Evolutionary conservation across 2,113 vertebrate genomes (phyloP), one percentile per base, ranked within the genome.

Genomic region (Petrocephalus microphthalmus): DNA sequence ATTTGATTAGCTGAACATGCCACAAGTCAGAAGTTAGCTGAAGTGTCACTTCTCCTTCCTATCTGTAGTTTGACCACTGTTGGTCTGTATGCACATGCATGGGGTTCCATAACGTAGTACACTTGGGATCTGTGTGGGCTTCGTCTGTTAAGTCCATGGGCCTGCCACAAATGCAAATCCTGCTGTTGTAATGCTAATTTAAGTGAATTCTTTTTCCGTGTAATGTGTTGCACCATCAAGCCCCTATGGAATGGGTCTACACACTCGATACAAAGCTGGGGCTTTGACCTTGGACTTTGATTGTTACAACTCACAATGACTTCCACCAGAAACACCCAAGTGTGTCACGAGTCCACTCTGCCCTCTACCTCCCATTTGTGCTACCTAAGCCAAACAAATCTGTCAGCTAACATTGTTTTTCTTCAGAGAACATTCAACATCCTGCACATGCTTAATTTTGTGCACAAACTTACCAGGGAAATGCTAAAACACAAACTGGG

Each of bases 181-280:
- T 56, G 51, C 49, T n/a, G 20, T 88, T 42, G 74, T 81, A 52
- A 45, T 56, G 67, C 19, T 82, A 54, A 82, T 88, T 88, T 78
- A 56, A 47, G 71, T 51, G 13, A 54, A 53, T 37, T 51, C 49
- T 54, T 71, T 74, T 37, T 20, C 42, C 45, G 8, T n/a, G 60
- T 13, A 5, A 20, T 20, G 22, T 56, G 4, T 47, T 52, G 47
- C 64, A 33, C 22, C n/a, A 15, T 17, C 54, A 71, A 5, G 64
- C 25, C 25, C 84, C 64, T 42, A 37, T 53, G 87, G 74, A 29
- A 54, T 45, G 49, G 51, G 71, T 54, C 78, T 54, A 88, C 49
- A 29, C 25, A 19, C 3, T 25, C 5, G 17, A 25, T 53, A 29
- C 47, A 78, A 52, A 22, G 47, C 10, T 20, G 67, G 29, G 67